phyloP scores from a whole-genome alignment of 2,797 vertebrate genomes.

The Neosilurus hyrtlii region DNA sequence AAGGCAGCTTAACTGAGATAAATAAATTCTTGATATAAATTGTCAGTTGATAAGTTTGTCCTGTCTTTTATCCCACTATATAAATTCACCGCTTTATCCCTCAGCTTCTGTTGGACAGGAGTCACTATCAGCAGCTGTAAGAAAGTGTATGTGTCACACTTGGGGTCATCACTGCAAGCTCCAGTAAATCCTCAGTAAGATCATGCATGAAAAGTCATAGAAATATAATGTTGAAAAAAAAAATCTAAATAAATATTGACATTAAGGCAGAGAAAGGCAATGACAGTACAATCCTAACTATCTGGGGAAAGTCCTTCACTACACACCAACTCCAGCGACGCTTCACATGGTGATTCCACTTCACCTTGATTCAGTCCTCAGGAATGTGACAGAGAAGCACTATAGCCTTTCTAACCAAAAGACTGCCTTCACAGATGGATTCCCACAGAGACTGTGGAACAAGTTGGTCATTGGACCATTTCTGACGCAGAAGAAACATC shows the following conservation, averaged over 20 bases:
- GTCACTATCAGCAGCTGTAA: not conserved
- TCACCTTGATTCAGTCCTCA: slow-evolving; percentile 12
- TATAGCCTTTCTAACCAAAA: slow-evolving; percentile 25
- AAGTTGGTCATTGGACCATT: slow-evolving; percentile 66
- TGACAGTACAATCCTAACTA: not conserved
- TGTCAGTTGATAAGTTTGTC: not conserved
- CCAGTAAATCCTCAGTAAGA: not conserved
- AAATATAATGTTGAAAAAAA: not conserved
- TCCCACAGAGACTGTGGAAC: slow-evolving; percentile 59
- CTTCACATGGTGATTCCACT: not conserved
- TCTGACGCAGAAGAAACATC: slow-evolving; percentile 61
- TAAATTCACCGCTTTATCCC: not conserved
- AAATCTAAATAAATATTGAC: not conserved
- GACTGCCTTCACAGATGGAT: not conserved
- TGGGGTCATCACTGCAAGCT: not conserved
- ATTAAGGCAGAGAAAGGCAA: not conserved
- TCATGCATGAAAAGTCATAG: not conserved
- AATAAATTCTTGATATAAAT: not conserved
- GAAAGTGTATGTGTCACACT: not conserved
- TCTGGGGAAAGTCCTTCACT: not conserved
- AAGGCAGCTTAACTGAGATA: not conserved
- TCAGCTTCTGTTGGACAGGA: not conserved
- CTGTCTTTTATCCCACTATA: not conserved
- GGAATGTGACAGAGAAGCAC: slow-evolving; percentile 23
- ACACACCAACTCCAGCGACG: not conserved